Evolutionary conservation across 2,888 invertebrate species (phyloP), one percentile per base, ranked within the genome.

Genomic region (Sarcophaga rosellei): DNA sequence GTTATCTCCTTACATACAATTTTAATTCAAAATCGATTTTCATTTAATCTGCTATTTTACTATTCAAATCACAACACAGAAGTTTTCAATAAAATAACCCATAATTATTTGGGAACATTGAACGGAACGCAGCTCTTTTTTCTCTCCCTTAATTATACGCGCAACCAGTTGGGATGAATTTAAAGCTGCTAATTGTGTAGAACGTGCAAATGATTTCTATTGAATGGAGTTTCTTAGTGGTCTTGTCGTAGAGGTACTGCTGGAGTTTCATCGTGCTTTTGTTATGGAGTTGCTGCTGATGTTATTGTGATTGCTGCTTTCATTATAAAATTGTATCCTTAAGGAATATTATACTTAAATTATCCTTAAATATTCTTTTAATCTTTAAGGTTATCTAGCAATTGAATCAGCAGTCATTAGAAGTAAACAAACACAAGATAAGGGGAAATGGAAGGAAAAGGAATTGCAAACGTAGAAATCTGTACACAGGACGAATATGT

Each of bases 141-240:
- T 61, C 2, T 47, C 4, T 35, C 21, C 6, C 68, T 21, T 53
- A 15, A 4, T 53, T 53, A 15, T 53, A 53, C 4, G 17, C 4
- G n/a, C 44, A 53, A 25, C 35, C 0, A 8, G 45, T 35, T 65
- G 21, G 17, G 8, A 57, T 23, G 47, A 80, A 79, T 44, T 74
- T 78, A 81, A 57, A 77, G 68, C 68, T 73, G 75, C 72, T 85
- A 80, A 86, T 76, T 76, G 53, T 61, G 73, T 68, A 72, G 76
- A 62, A 82, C 72, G 72, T 82, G 79, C 75, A 76, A 82, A 80
- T 69, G 63, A 86, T 73, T 73, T 61, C 57, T 12, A 63, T 70
- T 23, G 63, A 78, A 65, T 66, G 45, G 53, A 35, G 35, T 35
- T 53, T 53, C 12, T 15, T 17, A 3, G 0, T 15, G 53, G 1